Evolutionary conservation across 2,888 invertebrate species (phyloP), one percentile per base, ranked within the genome.

Genomic region (Syrista parreyssii): DNA sequence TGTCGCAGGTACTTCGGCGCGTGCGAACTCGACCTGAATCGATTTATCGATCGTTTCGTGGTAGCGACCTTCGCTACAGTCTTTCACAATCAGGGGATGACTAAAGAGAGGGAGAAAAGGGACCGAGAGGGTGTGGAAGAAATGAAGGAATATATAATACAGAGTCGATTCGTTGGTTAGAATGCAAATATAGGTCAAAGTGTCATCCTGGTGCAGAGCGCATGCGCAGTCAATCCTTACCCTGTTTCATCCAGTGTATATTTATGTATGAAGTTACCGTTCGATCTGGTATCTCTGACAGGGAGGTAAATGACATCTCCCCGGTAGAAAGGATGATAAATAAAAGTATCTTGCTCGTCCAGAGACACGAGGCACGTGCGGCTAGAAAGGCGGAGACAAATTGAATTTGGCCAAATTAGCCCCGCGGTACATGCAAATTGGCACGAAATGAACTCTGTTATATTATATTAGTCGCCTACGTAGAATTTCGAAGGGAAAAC

Each of bases 401-500:
- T 89, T 88, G 86, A 90, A 89, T 90, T 90, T 86, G 80, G 82
- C 83, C 84, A 84, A 89, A 90, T 90, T 90, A 90, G 89, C 86
- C 55, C 83, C 84, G 84, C 86, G 89, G 89, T 88, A 89, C 88
- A 90, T 90, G 90, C 89, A 90, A 90, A 90, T 90, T 90, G 89
- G 87, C 88, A 88, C 88, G 88, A 88, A 90, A 90, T 90, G 89
- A 90, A 90, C 90, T 90, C 89, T 86, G 88, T 86, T 89, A 89
- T 89, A 90, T 90, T 90, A 89, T 89, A 89, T 90, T 89, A 90
- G 89, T 84, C 86, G 87, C 85, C 89, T 88, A 89, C 86, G 87
- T 87, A 88, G 86, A 90, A 90, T 90, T 90, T 89, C 86, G 87
- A 87, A 87, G 86, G 87, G 88, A 89, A 89, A 88, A 88, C 88